Conservation (phyloP, 2,888 invertebrate species). For the Trachelus iudaicus region DNA sequence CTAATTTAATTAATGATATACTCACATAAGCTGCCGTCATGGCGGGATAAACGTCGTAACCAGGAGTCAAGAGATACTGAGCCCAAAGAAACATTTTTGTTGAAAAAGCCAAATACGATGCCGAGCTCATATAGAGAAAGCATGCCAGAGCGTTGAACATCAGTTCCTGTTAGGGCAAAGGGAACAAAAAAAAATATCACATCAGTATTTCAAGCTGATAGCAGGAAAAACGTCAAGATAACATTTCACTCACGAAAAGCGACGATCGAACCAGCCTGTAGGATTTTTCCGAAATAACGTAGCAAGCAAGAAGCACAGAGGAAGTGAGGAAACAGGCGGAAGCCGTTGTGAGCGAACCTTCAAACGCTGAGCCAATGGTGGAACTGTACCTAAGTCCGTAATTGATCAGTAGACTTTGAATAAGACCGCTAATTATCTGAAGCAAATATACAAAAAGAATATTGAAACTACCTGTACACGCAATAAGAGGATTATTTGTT, state of each 20-base stretch:
- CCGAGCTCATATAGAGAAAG: conserved; percentile 81
- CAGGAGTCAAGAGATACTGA: conserved; percentile 79
- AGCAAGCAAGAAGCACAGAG: conserved; percentile 78
- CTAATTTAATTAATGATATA: conserved; percentile 40
- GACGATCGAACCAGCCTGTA: conserved; percentile 82
- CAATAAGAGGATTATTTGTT: neutral
- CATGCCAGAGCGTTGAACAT: conserved; percentile 83
- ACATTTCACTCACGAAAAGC: conserved; percentile 77
- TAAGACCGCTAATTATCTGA: conserved; percentile 82
- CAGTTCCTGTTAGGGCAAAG: conserved; percentile 72
- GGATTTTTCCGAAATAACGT: conserved; percentile 82
- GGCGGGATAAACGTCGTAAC: conserved; percentile 86
- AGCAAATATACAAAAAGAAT: neutral
- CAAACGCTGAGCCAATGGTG: conserved; percentile 82
- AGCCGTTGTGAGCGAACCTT: conserved; percentile 83
- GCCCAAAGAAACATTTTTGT: conserved; percentile 83
- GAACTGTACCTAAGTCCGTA: conserved; percentile 81
- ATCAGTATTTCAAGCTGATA: neutral
- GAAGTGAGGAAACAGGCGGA: conserved; percentile 85
- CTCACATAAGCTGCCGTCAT: conserved; percentile 90
- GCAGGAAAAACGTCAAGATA: neutral
- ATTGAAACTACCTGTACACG: neutral
- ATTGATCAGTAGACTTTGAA: conserved; percentile 82
- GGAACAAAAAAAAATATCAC: conserved; percentile 48
- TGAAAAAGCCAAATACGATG: conserved; percentile 83